phyloP scores from a whole-genome alignment of 2,888 invertebrate species.

The Drosophila demipolita region DNA sequence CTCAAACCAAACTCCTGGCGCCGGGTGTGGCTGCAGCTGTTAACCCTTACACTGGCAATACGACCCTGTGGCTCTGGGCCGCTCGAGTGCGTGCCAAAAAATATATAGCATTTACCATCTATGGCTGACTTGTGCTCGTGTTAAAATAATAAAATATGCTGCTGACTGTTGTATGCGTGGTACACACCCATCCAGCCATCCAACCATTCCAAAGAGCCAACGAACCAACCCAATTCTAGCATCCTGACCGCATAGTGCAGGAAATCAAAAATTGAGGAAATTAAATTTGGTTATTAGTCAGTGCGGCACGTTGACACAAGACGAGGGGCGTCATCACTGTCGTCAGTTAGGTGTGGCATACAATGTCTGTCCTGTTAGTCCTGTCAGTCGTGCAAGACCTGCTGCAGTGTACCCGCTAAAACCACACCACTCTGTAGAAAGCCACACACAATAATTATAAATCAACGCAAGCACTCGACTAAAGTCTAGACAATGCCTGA shows the following conservation, averaged over 20 bases:
- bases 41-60: conserved; percentile 65
- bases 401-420: conserved; percentile 27
- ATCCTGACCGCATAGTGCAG: conserved; percentile 67
- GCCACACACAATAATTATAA: conserved; percentile 75
- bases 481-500: conserved; percentile 75
- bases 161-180: conserved; percentile 33
- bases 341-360: conserved; percentile 57
- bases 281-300: conserved; percentile 78
- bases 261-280: conserved; percentile 80
- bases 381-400: conserved; percentile 18
- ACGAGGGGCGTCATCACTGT: conserved; percentile 7
- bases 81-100: conserved; percentile 74
- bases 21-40: conserved; percentile 75
- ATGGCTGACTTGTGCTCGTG: conserved; percentile 70
- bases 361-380: conserved; percentile 15
- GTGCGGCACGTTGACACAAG: conserved; percentile 58
- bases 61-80: conserved; percentile 50
- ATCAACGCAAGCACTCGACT: conserved; percentile 72
- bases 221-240: not conserved
- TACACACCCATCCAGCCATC: conserved; percentile 25
- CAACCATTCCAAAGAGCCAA: not conserved
- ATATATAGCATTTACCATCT: conserved; percentile 64
- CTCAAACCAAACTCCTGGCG: conserved; percentile 40
- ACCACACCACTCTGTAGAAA: conserved; percentile 12
- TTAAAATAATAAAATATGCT: conserved; percentile 76